Percentiles rank a stretch among this genome's conserved stretches.
Evolutionary conservation across 2,888 invertebrate genomes (phyloP).

Genomic region (Diploptera punctata): DNA sequence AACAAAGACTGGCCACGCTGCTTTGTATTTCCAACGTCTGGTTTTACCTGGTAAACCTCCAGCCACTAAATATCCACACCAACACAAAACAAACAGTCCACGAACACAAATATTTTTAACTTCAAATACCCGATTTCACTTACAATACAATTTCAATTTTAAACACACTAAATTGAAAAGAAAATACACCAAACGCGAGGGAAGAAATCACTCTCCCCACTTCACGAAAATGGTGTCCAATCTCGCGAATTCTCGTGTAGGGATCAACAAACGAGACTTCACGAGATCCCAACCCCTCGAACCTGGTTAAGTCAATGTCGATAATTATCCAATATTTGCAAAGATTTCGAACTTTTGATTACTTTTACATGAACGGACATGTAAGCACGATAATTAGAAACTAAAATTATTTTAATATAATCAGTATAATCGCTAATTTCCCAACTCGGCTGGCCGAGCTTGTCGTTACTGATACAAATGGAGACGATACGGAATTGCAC

Average conservation of each 20-base stretch:
- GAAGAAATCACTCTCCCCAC: constrained; percentile 44
- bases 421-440: neutral
- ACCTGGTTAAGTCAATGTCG: too few relatives aligned
- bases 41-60: constrained; percentile 38
- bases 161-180: constrained; percentile 42
- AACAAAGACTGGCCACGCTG: constrained; percentile 46
- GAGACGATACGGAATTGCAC: neutral
- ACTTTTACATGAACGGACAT: constrained; percentile 29
- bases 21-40: constrained; percentile 44
- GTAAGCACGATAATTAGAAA: neutral
- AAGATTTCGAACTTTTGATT: too few relatives aligned
- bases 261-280: constrained; percentile 44
- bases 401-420: neutral
- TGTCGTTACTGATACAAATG: neutral
- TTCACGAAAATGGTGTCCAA: constrained; percentile 45
- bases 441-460: neutral
- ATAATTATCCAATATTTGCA: too few relatives aligned
- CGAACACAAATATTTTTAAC: constrained; percentile 39
- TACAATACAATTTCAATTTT: constrained; percentile 34
- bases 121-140: constrained; percentile 35
- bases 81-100: constrained; percentile 36
- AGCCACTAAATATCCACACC: constrained; percentile 39
- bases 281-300: constrained; percentile 42
- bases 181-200: constrained; percentile 44
- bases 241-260: constrained; percentile 43